A percentile compares a stretch with the other conserved stretches of the same genome.
Conservation (phyloP, 2,888 invertebrate genomes). For the Agrochola circellaris region DNA sequence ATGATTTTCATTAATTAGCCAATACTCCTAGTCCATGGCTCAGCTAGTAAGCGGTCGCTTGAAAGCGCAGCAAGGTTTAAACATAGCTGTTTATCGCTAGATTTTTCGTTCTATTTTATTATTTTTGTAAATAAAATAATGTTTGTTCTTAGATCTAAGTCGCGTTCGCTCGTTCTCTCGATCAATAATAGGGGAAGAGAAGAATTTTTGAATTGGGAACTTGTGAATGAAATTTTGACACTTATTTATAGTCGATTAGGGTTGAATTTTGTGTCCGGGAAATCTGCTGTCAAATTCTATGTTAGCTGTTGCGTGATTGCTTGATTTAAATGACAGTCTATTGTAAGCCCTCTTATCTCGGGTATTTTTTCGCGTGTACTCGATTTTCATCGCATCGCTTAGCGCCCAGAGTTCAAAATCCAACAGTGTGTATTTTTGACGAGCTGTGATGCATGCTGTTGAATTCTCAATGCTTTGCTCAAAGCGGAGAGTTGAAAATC, state of each 20-base stretch:
- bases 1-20: background rate
- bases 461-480: background rate
- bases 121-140: conserved; percentile 63
- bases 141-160: conserved; percentile 50
- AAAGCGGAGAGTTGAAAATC: background rate
- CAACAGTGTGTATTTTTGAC: background rate
- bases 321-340: too few relatives aligned
- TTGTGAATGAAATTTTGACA: conserved; percentile 31
- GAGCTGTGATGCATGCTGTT: background rate
- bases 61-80: conserved; percentile 9
- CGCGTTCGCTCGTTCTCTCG: conserved; percentile 37
- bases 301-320: background rate
- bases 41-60: conserved; percentile 12
- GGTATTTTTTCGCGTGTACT: background rate
- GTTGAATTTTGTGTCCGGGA: background rate
- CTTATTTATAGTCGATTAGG: background rate
- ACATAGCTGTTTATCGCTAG: conserved; percentile 59
- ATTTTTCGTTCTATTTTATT: conserved; percentile 46
- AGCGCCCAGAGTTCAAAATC: background rate
- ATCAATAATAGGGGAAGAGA: background rate
- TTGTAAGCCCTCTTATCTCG: background rate
- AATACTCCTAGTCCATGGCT: conserved; percentile 16
- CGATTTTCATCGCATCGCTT: background rate
- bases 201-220: background rate
- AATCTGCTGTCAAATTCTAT: background rate